Conservation (phyloP, 2,888 invertebrate species). For the Torymus aiolomorphi region DNA sequence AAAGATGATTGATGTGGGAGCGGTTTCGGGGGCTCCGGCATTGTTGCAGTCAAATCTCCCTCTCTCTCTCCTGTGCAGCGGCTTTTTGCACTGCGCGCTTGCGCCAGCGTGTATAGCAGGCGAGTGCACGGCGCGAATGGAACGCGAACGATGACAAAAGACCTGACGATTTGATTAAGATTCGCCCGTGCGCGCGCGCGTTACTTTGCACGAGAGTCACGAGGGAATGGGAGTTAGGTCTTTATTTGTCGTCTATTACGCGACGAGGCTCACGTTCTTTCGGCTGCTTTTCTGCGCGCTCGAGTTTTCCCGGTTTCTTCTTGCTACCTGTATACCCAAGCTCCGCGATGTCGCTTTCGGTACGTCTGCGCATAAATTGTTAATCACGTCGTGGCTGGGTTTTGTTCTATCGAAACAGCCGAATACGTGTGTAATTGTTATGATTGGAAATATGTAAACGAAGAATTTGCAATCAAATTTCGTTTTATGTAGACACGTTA, state of each 20-base stretch:
- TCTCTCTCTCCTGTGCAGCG: too few species aligned
- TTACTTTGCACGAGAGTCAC: conserved; percentile 42
- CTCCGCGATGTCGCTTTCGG: too few species aligned
- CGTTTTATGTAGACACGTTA: too few species aligned
- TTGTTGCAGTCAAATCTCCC: conserved; percentile 36
- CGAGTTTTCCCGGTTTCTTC: too few species aligned
- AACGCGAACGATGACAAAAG: conserved; percentile 47
- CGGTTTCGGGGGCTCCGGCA: conserved; percentile 62
- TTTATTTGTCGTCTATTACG: conserved; percentile 36
- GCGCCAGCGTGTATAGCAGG: not conserved
- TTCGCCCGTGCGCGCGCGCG: conserved; percentile 12
- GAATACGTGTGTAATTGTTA: too few species aligned
- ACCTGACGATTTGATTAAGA: conserved; percentile 56
- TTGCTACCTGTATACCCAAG: too few species aligned
- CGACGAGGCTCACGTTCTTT: not conserved
- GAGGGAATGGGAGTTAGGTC: conserved; percentile 23
- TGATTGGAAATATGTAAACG: too few species aligned
- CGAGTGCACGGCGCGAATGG: not conserved
- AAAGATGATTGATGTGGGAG: conserved; percentile 75
- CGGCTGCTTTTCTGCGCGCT: not conserved
- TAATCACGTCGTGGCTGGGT: not conserved
- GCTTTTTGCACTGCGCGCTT: conserved; percentile 15
- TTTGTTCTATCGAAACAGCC: too few species aligned
- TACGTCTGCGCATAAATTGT: not conserved
- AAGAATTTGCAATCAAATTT: too few species aligned